phyloP scores from a whole-genome alignment of 64 coral and sea anemone genomes.

The Astreopora myriophthalma region DNA sequence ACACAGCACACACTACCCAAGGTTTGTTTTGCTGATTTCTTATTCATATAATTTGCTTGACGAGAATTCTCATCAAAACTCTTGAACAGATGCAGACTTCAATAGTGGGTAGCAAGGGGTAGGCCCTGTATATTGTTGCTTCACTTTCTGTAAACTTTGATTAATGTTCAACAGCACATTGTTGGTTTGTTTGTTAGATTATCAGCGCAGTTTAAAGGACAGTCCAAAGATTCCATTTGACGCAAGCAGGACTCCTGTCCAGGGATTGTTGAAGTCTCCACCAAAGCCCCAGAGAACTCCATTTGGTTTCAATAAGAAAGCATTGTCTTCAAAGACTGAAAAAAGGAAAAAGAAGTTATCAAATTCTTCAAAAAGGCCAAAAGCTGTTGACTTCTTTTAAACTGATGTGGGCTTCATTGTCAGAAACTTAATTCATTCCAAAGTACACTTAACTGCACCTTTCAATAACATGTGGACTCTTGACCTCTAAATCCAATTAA shows the following conservation, averaged over 20 bases:
- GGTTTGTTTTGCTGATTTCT: conserved; percentile 17
- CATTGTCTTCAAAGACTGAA: background rate
- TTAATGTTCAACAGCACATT: background rate
- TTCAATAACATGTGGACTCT: too few relatives aligned
- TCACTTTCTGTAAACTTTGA: too few relatives aligned
- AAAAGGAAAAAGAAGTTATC: background rate
- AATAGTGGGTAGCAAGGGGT: too few relatives aligned
- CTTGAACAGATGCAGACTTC: too few relatives aligned
- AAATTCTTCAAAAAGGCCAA: background rate
- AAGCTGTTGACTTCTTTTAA: conserved; percentile 28
- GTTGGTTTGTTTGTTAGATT: conserved; percentile 51
- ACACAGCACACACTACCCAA: conserved; percentile 69
- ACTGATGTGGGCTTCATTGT: too few relatives aligned
- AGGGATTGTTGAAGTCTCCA: conserved; percentile 63
- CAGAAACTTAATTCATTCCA: too few relatives aligned
- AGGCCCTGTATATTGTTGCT: too few relatives aligned
- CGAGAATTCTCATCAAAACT: too few relatives aligned
- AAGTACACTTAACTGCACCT: too few relatives aligned
- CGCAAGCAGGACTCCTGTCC: conserved; percentile 67
- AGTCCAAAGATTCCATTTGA: conserved; percentile 90
- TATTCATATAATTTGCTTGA: too few relatives aligned
- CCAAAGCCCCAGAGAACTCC: background rate
- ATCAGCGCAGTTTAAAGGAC: conserved; percentile 79
- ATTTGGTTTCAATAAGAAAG: background rate
- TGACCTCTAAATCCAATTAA: too few relatives aligned